Conservation (phyloP, 2,113 vertebrate genomes). For the Thunnus maccoyii region DNA sequence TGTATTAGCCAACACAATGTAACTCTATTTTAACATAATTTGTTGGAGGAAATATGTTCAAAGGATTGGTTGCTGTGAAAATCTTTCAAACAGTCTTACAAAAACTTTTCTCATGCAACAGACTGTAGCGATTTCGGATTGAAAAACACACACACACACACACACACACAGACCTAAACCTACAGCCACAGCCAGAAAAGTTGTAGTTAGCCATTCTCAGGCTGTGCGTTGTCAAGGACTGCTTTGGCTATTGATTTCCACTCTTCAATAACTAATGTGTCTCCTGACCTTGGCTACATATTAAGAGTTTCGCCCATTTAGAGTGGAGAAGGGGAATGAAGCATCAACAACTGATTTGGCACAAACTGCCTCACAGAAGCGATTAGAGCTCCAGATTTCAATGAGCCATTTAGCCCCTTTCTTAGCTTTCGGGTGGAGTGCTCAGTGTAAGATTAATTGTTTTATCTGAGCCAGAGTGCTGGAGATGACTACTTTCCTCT, state of each 20-base stretch:
- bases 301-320: conserved; percentile 59
- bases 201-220: conserved; percentile 61
- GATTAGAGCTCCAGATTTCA: conserved; percentile 66
- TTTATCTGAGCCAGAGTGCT: conserved; percentile 32
- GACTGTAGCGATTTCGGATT: conserved; percentile 15
- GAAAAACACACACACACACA: background rate
- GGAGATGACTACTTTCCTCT: conserved; percentile 17
- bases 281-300: conserved; percentile 75
- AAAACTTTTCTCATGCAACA: conserved; percentile 9
- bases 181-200: conserved; percentile 14
- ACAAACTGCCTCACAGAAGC: conserved; percentile 61
- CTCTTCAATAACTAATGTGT: conserved; percentile 73
- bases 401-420: conserved; percentile 54
- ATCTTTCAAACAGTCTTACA: background rate
- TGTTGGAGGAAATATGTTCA: background rate
- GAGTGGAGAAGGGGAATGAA: conserved; percentile 55
- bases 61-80: background rate
- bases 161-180: background rate
- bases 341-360: conserved; percentile 76
- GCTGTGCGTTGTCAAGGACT: conserved; percentile 59
- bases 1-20: background rate
- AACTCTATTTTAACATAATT: background rate
- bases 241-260: conserved; percentile 77
- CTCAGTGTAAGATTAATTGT: conserved; percentile 59
- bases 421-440: conserved; percentile 36